phyloP scores from a whole-genome alignment of 2,797 vertebrate genomes.

The Otolemur crassicaudatus region DNA sequence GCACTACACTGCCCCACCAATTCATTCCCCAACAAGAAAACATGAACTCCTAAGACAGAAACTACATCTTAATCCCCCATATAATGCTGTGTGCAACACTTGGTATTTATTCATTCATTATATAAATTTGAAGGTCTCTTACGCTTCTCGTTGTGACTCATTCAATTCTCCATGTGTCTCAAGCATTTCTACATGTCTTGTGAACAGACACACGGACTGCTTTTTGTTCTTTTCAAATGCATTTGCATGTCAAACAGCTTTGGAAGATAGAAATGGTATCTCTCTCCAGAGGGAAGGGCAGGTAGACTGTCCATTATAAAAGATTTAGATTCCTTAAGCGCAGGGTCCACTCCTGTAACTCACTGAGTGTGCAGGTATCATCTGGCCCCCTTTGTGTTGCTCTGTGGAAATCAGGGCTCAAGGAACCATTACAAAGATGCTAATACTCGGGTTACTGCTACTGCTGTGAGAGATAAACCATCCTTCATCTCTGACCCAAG shows the following conservation, averaged over 20 bases:
- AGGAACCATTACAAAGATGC: background rate
- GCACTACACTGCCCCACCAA: background rate
- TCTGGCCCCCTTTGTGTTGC: background rate
- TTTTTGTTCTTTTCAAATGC: slow-evolving; percentile 46
- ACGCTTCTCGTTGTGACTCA: no score
- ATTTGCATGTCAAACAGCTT: background rate
- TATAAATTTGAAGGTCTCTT: background rate
- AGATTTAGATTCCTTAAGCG: background rate
- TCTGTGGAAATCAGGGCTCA: background rate
- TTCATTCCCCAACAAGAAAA: slow-evolving; percentile 21
- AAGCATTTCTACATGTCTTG: background rate
- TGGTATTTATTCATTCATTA: background rate
- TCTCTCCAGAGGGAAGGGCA: background rate
- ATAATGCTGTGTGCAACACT: background rate
- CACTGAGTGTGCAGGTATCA: background rate
- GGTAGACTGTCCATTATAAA: background rate
- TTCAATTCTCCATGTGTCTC: background rate
- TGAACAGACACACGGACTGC: background rate
- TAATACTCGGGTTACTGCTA: background rate
- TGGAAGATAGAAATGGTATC: background rate
- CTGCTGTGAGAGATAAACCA: background rate
- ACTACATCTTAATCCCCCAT: background rate
- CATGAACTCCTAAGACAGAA: background rate
- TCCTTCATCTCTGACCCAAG: slow-evolving; percentile 4
- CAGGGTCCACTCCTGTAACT: background rate